These are phyloP conservation scores for Mellivora capensis DNA, from an alignment of 2,113 vertebrate species.

Conservation along the genomic window DNA sequence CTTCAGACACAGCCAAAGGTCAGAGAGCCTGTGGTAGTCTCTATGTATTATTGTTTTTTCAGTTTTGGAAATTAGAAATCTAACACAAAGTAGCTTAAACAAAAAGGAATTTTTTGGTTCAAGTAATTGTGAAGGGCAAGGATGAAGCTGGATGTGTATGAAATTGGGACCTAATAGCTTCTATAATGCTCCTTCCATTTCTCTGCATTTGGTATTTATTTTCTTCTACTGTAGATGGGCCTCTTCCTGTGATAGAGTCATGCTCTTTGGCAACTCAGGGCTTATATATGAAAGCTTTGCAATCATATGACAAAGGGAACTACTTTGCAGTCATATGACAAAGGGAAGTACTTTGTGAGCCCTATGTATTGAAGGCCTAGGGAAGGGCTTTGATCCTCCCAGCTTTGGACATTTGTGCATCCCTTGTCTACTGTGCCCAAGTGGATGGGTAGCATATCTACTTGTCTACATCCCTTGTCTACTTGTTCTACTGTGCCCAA, in stretches of 20 bases:
- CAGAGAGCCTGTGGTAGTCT: not conserved
- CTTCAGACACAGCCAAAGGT: not conserved
- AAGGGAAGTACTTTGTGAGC: not conserved
- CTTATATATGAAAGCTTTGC: not conserved
- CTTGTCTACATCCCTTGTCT: not conserved
- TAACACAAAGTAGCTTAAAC: not conserved
- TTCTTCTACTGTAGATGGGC: not conserved
- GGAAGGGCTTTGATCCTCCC: not conserved
- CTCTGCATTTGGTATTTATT: not conserved
- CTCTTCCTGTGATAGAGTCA: not conserved
- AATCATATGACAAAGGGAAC: not conserved
- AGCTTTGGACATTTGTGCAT: not conserved
- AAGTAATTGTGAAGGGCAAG: not conserved
- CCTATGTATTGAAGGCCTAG: not conserved
- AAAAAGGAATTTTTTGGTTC: not conserved
- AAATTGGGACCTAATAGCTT: not conserved
- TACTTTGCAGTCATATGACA: not conserved
- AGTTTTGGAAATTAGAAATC: not conserved
- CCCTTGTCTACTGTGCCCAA: not conserved
- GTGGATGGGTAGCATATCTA: not conserved
- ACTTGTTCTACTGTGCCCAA: not conserved
- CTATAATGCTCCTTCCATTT: not conserved
- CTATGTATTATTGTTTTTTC: not conserved
- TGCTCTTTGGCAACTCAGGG: not conserved
- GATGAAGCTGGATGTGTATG: not conserved